Base-by-base conservation (phyloP, 1,140 invertebrate species). In the Heterodera schachtii region DNA sequence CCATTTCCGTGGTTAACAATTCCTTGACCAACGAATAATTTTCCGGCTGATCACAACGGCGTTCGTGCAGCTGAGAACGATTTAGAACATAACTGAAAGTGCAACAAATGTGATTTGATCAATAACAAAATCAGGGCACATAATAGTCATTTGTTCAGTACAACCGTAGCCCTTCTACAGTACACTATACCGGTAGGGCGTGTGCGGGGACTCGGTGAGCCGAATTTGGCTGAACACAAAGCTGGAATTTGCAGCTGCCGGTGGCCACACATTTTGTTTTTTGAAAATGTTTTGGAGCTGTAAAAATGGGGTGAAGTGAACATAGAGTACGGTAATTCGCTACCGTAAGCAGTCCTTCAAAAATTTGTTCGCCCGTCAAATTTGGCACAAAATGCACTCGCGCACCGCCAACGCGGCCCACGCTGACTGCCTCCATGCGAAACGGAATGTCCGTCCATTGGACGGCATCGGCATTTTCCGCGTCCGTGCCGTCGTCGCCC, bases 331-430 rank as follows among this genome's bases (percentile, higher is more conserved):
- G 11, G 19, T 41, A 64, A 49, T 47, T 82, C 83, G 11, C 80
- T 6, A 84, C 71, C 46, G 49, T 31, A n/a, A 81, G 46, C 52
- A 66, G 57, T 73, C 52, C 81, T 67, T 83, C 76, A 16, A 75
- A 57, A 8, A 75, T 52, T 31, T 57, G 47, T 69, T 85, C 67
- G 49, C 84, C 85, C 44, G 73, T 71, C 41, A 44, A 2, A 66
- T 52, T 87, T 16, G 85, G 85, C 44, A 87, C 49, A 52, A 86
- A 80, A 52, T 69, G 82, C 21, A 86, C 46, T 3, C 85, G 86
- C 1, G 83, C 86, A 21, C 77, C 80, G 19, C 81, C 8, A 4
- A 86, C 69, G 73, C 78, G 60, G 21, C 85, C 85, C 44, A 86
- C 73, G 64, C 79, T 79, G n/a, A 86, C 79, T 19, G 84, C 83